Base-by-base conservation (phyloP, 1,140 invertebrate genomes). In the Panulirus ornatus region DNA sequence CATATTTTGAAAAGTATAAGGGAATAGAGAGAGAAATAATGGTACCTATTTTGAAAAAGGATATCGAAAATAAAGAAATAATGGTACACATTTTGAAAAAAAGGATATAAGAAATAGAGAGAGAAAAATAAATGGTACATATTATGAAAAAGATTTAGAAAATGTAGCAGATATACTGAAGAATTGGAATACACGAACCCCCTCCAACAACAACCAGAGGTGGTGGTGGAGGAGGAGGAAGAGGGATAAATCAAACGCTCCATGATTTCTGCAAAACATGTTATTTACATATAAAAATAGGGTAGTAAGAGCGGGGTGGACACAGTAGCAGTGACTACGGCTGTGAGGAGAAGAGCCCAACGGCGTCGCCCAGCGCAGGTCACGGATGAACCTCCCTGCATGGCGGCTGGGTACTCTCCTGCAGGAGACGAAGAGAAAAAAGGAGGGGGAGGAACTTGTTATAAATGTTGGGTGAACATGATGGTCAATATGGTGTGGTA, bases 271-370 rank as follows among this genome's bases (percentile, higher is more conserved):
- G 51, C 36, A 87, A 87, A 87, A 79, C 84, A n/a, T 87, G 47
- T 88, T 91, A 89, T 90, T 90, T 92, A 92, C 91, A 92, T 92
- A 92, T 92, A 92, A 92, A 92, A 92, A 92, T 92, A 92, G 58
- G 87, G 76, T 90, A 89, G 66, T 81, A 88, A 78, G 86, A 81
- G 47, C 47, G 91, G 87, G 54, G 85, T 76, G 78, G 86, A 78
- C 38, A 91, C 78, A 75, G 84, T 66, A 30, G 58, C 27, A 30
- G 58, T 44, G 78, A 81, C 75, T 27, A 54, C 19, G 36, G 75
- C 85, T 58, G 78, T 47, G 42, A 92, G 73, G 27, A 84, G 76
- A n/a, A 84, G 75, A 30, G 84, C 63, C 66, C 89, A 88, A 40
- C 71, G 81, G 27, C 88, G 86, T 19, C 90, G 88, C 0, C 88